Conservation (phyloP, 2,888 invertebrate species). For the Tricholauxania praeusta region DNA sequence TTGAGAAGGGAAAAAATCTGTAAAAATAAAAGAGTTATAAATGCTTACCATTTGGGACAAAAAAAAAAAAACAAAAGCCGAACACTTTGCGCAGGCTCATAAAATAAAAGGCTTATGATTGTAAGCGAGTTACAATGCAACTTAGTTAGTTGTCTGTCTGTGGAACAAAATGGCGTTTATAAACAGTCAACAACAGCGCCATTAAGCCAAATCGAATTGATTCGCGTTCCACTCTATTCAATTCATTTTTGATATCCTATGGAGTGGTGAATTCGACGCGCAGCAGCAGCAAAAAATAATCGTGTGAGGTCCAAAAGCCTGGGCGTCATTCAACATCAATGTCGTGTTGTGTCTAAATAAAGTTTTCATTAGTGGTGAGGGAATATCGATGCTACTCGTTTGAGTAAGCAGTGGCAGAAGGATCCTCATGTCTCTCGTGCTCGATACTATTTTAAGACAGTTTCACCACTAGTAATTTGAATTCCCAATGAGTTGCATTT, state of each 20-base stretch:
- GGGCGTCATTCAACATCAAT: slow-evolving; percentile 1
- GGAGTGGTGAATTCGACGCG: background rate
- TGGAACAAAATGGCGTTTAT: slow-evolving; percentile 34
- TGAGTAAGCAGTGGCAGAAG: no score
- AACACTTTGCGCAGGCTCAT: background rate
- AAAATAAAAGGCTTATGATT: slow-evolving; percentile 24
- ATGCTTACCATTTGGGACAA: background rate
- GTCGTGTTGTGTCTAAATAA: slow-evolving; percentile 17
- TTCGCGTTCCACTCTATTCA: slow-evolving; percentile 39
- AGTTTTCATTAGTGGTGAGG: slow-evolving; percentile 19
- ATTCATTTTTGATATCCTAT: slow-evolving; percentile 20
- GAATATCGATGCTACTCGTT: no score
- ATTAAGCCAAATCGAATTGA: slow-evolving; percentile 39
- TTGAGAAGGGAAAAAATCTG: background rate
- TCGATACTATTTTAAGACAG: no score
- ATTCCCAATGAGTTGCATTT: no score
- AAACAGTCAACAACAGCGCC: slow-evolving; percentile 13
- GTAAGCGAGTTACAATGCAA: background rate
- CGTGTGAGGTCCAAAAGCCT: slow-evolving; percentile 33
- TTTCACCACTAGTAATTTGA: no score
- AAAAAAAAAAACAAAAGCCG: slow-evolving; percentile 6
- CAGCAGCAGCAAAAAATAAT: background rate
- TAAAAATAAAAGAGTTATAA: slow-evolving; percentile 14
- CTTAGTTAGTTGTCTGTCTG: slow-evolving; percentile 2
- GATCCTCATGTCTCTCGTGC: no score